Evolutionary conservation across 2,113 vertebrate species (phyloP).

Genomic region (Charadrius vociferus): DNA sequence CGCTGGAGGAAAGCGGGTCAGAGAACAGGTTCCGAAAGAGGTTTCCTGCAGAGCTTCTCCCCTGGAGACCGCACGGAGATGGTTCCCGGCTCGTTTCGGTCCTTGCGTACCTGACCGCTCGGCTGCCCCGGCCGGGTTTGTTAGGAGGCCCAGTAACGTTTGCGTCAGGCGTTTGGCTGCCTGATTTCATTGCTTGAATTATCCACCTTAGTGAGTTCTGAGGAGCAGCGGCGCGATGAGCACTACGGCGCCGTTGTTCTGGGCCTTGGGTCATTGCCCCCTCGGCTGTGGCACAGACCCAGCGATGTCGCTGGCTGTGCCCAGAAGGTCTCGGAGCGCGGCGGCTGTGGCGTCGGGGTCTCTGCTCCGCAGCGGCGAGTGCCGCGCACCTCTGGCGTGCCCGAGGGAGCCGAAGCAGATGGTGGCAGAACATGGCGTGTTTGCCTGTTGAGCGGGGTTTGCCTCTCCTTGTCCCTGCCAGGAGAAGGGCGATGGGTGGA

Average conservation of each 20-base stretch:
- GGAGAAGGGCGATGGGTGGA: too few relatives aligned
- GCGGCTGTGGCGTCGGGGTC: neutral
- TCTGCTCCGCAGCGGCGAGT: too few relatives aligned
- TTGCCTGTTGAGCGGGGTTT: too few relatives aligned
- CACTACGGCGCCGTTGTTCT: too few relatives aligned
- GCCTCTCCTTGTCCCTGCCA: neutral
- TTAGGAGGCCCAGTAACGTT: neutral
- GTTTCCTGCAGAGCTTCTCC: neutral
- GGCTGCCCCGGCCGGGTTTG: too few relatives aligned
- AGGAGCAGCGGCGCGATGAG: too few relatives aligned
- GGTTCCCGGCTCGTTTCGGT: rapidly evolving
- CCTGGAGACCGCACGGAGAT: neutral
- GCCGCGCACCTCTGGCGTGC: too few relatives aligned
- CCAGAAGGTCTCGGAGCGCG: neutral
- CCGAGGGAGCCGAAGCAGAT: neutral
- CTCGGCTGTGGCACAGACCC: neutral
- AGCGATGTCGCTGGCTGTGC: neutral
- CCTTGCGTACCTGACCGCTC: neutral
- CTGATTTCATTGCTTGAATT: neutral
- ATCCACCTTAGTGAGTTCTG: too few relatives aligned
- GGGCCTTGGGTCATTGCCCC: too few relatives aligned
- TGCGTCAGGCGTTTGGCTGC: rapidly evolving
- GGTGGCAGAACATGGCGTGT: too few relatives aligned
- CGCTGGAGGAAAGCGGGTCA: neutral
- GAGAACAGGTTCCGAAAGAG: too few relatives aligned